These are phyloP conservation scores for Chaetogeoica ovagalla DNA, from an alignment of 2,888 invertebrate genomes.

Conservation along the genomic window DNA sequence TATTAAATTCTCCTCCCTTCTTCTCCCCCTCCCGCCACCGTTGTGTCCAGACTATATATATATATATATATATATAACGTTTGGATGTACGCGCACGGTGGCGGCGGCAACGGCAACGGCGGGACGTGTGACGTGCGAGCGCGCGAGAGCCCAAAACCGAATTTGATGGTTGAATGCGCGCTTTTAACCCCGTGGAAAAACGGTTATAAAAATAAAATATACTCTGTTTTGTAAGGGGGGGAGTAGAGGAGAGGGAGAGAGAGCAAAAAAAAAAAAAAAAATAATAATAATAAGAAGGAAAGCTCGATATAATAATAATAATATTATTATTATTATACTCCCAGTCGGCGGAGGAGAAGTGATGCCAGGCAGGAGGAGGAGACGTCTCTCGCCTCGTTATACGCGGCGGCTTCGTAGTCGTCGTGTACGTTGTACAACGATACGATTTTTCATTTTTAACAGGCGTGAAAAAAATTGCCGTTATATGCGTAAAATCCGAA, in stretches of 20 bases:
- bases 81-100: slow-evolving; percentile 13
- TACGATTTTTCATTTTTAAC: slow-evolving; percentile 53
- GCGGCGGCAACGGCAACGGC: background rate
- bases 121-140: background rate
- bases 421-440: background rate
- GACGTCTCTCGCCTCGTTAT: too few relatives aligned
- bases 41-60: slow-evolving; percentile 7
- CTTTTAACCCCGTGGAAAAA: slow-evolving; percentile 7
- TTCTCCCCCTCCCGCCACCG: too few relatives aligned
- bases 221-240: background rate
- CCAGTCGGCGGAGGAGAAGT: too few relatives aligned
- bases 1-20: slow-evolving; percentile 46
- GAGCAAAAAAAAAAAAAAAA: too few relatives aligned
- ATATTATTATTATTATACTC: background rate
- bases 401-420: too few relatives aligned
- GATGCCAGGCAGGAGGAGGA: too few relatives aligned
- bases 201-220: background rate
- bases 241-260: too few relatives aligned
- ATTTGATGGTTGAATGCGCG: slow-evolving; percentile 51
- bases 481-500: slow-evolving; percentile 32
- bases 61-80: slow-evolving; percentile 23
- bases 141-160: slow-evolving; percentile 28
- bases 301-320: slow-evolving; percentile 22
- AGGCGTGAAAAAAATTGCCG: slow-evolving; percentile 35
- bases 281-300: too few relatives aligned